Conservation (phyloP, 2,113 vertebrate genomes). For the Pelobates fuscus region DNA sequence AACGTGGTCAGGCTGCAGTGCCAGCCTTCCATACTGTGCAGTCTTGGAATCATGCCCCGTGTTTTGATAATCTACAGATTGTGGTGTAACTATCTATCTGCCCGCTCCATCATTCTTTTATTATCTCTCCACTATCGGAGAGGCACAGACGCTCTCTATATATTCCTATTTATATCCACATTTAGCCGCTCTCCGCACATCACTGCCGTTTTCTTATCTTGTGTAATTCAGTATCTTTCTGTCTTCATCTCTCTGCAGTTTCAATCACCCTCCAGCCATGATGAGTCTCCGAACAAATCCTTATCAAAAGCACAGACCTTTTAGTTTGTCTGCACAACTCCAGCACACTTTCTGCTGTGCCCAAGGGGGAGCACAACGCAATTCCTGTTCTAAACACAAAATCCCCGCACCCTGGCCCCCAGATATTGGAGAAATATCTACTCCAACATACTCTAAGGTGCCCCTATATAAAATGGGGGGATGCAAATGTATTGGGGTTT, state of each 20-base stretch:
- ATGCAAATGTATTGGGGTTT: no score
- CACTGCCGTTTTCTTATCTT: conserved; percentile 31
- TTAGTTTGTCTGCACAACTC: neutral
- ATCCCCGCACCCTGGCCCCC: neutral
- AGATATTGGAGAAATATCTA: neutral
- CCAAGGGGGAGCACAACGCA: neutral
- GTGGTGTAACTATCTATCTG: conserved; percentile 6
- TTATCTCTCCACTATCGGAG: conserved; percentile 32
- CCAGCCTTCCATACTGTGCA: neutral
- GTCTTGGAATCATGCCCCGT: neutral
- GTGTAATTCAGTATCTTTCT: conserved; percentile 16
- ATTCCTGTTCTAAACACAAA: neutral
- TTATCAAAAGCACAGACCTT: conserved; percentile 28
- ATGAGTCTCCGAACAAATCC: conserved; percentile 27
- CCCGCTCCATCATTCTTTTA: conserved; percentile 13
- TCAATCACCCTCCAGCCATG: conserved; percentile 30
- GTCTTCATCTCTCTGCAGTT: conserved; percentile 29
- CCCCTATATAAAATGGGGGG: no score
- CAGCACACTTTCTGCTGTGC: neutral
- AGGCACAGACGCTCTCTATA: conserved; percentile 16
- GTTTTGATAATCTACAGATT: conserved; percentile 16
- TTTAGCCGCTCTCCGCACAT: conserved; percentile 17
- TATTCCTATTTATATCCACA: conserved; percentile 40
- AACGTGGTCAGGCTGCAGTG: neutral
- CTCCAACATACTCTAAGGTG: no score